A percentile compares a stretch with the other conserved stretches of the same genome.
Evolutionary conservation across 2,797 vertebrate species (phyloP).

Genomic region (Gallirallus australis): DNA sequence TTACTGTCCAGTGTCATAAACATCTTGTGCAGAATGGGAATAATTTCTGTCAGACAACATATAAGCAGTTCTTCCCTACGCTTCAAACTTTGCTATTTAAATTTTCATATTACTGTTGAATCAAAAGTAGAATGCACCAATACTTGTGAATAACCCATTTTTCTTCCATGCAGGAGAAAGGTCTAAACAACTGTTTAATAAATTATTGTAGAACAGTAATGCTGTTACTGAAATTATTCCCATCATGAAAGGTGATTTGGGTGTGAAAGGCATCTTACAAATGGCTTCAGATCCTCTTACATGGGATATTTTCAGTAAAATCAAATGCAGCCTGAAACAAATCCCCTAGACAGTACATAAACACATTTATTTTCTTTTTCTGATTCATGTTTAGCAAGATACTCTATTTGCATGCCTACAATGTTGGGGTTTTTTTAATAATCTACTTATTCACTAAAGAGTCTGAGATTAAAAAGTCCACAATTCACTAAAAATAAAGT

Average conservation of each 20-base stretch:
- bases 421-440: neutral
- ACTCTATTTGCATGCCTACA: neutral
- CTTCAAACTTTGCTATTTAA: neutral
- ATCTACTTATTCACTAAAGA: neutral
- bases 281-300: neutral
- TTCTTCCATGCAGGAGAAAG: neutral
- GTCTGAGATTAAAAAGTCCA: neutral
- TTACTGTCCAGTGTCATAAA: neutral
- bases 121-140: neutral
- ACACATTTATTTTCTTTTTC: neutral
- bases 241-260: neutral
- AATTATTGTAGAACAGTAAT: neutral
- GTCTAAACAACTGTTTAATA: neutral
- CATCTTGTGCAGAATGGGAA: neutral
- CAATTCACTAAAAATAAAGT: neutral
- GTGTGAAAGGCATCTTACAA: neutral
- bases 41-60: neutral
- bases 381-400: neutral
- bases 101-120: neutral
- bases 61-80: neutral
- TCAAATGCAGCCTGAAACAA: neutral
- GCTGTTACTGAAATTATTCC: neutral
- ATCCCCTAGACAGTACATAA: neutral
- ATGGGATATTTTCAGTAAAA: neutral
- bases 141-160: neutral